Evolutionary conservation across 1,140 invertebrate species (phyloP).

Genomic region (Temnothorax nylanderi): DNA sequence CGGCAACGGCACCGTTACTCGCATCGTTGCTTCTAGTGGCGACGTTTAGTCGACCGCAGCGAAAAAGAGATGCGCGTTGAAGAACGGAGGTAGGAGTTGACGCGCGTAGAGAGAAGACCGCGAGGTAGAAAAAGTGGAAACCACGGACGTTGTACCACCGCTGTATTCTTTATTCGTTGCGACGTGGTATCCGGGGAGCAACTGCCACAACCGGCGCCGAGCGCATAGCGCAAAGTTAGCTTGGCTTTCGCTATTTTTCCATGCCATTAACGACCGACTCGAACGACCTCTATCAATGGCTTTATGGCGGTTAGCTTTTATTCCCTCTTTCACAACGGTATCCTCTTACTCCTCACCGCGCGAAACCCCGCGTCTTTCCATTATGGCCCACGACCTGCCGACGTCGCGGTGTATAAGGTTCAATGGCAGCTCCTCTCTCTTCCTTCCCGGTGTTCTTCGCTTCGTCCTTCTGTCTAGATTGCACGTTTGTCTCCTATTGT

Average conservation of each 20-base stretch:
- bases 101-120: not conserved
- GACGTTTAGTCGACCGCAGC: slow-evolving; percentile 42
- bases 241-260: slow-evolving; percentile 80
- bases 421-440: slow-evolving; percentile 7
- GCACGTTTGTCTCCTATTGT: slow-evolving; percentile 51
- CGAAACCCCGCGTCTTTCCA: slow-evolving; percentile 34
- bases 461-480: slow-evolving; percentile 34
- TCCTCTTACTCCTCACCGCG: slow-evolving; percentile 15
- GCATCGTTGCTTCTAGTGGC: slow-evolving; percentile 54
- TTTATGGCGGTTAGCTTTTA: slow-evolving; percentile 79
- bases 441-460: too few species aligned
- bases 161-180: slow-evolving; percentile 48
- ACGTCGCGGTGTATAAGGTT: slow-evolving; percentile 2
- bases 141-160: slow-evolving; percentile 4
- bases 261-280: slow-evolving; percentile 81
- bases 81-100: not conserved
- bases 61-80: not conserved
- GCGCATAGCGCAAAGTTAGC: slow-evolving; percentile 76
- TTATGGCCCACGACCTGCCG: slow-evolving; percentile 17
- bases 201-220: slow-evolving; percentile 57
- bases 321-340: slow-evolving; percentile 62
- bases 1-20: slow-evolving; percentile 34
- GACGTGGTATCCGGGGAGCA: slow-evolving; percentile 54
- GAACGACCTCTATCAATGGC: slow-evolving; percentile 81
- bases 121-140: not conserved